Evolutionary conservation across 2,113 vertebrate genomes (phyloP), one percentile per base, ranked within the genome.

Genomic region (Atractosteus spatula): DNA sequence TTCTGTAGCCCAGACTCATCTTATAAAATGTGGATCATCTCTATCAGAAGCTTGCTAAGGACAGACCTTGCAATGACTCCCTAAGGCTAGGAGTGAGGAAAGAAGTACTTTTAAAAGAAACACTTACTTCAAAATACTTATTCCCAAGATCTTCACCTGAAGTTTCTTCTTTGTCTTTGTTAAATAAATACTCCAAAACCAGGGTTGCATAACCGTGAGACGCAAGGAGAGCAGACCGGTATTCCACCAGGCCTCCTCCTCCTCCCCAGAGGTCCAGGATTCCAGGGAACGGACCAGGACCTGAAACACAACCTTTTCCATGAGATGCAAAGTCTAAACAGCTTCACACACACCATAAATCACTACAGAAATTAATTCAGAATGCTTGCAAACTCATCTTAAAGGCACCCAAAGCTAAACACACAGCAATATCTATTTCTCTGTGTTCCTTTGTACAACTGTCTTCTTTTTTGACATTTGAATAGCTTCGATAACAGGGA

Each of bases 211-310:
- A 81, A 3, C 91, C 92, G 8, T 79, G 84, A 0, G 89, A 91
- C 0, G 92, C 89, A 64, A 92, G 71, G 17, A 93, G 82, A 3
- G 89, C 81, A 0, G 91, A 74, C 0, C 89, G 86, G 41, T 89
- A 89, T 80, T 93, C 92, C 66, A 91, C 81, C 57, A 91, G 65
- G 12, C 84, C 79, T 2, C 89, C 91, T 43, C 84, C 87, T 2
- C 84, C 87, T 14, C 92, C 91, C 90, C 88, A 91, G 54, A 93
- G 74, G 68, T 93, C 92, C 75, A 93, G 55, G 44, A 93, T 47
- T 3, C 76, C 92, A 8, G 91, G 90, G 57, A 91, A 93, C 4
- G 86, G 91, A 29, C 91, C 91, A 4, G 85, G 77, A 68, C 92
- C 91, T 93, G 17, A 14, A 68, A 55, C 41, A 71, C n/a, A 55